A percentile compares a stretch with the other conserved stretches of the same genome.
These are phyloP conservation scores for Aphaenogaster rudis DNA, from an alignment of 1,140 invertebrate genomes.

Conservation along the genomic window DNA sequence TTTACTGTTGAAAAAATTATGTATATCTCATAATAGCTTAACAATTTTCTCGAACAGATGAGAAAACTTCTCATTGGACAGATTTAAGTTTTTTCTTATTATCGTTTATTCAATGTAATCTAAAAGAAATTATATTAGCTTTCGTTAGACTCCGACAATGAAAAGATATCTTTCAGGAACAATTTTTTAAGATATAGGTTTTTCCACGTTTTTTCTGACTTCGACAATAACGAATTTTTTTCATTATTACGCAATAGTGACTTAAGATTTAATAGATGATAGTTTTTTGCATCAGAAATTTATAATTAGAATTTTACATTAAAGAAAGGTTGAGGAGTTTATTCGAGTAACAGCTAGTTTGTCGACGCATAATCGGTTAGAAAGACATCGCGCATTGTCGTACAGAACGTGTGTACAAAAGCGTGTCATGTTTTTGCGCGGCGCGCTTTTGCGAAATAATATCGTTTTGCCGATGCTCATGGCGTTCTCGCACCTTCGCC, in stretches of 20 bases:
- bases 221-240: not conserved
- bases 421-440: constrained; percentile 15
- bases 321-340: not conserved
- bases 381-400: not conserved
- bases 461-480: constrained; percentile 34
- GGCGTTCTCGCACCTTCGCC: constrained; percentile 27
- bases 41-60: not conserved
- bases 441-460: constrained; percentile 35
- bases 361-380: not conserved
- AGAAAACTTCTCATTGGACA: not conserved
- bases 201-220: not conserved
- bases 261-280: not conserved
- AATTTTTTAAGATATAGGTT: not conserved
- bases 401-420: not conserved
- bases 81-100: not conserved
- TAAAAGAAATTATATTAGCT: not conserved
- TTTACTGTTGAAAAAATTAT: not conserved
- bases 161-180: not conserved
- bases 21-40: not conserved
- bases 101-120: not conserved
- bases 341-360: not conserved
- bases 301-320: not conserved
- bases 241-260: not conserved
- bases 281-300: not conserved
- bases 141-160: not conserved